Percentiles rank a stretch among this genome's conserved stretches.
These are phyloP conservation scores for Salvator merianae DNA, from an alignment of 2,113 vertebrate genomes.

Conservation along the genomic window DNA sequence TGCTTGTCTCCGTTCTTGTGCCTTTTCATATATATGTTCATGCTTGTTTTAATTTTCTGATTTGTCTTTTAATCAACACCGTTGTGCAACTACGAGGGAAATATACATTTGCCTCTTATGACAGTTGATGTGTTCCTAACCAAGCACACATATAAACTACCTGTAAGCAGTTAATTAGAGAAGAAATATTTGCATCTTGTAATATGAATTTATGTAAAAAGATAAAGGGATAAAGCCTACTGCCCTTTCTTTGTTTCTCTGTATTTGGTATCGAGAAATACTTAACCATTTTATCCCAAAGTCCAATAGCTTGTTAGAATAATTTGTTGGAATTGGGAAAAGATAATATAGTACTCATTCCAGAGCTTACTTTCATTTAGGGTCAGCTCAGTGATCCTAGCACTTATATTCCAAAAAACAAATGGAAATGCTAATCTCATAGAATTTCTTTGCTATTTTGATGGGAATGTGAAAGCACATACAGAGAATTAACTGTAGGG, in stretches of 20 bases:
- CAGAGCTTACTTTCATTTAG: conserved; percentile 45
- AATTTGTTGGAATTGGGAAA: conserved; percentile 43
- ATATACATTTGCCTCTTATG: conserved; percentile 7
- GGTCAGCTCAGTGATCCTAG: conserved; percentile 32
- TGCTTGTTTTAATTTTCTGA: conserved; percentile 55
- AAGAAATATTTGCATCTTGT: conserved; percentile 14
- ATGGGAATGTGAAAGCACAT: background rate
- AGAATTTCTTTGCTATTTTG: background rate
- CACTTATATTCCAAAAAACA: background rate
- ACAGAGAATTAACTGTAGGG: background rate
- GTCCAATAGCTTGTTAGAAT: background rate
- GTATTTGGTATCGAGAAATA: no score
- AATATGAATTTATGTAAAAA: background rate
- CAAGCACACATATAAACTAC: conserved; percentile 10
- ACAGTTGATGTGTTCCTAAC: conserved; percentile 30
- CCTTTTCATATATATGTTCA: no score
- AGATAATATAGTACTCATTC: conserved; percentile 36
- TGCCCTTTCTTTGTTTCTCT: background rate
- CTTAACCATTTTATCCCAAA: background rate
- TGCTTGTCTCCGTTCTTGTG: conserved; percentile 41
- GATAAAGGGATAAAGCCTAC: background rate
- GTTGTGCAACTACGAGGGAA: conserved; percentile 33
- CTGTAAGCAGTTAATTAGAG: conserved; percentile 40
- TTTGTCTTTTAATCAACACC: conserved; percentile 48
- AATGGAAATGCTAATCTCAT: background rate